Percentiles rank a stretch among this genome's conserved stretches.
Conservation (phyloP, 1,140 invertebrate genomes). For the Eulimnadia texana region DNA sequence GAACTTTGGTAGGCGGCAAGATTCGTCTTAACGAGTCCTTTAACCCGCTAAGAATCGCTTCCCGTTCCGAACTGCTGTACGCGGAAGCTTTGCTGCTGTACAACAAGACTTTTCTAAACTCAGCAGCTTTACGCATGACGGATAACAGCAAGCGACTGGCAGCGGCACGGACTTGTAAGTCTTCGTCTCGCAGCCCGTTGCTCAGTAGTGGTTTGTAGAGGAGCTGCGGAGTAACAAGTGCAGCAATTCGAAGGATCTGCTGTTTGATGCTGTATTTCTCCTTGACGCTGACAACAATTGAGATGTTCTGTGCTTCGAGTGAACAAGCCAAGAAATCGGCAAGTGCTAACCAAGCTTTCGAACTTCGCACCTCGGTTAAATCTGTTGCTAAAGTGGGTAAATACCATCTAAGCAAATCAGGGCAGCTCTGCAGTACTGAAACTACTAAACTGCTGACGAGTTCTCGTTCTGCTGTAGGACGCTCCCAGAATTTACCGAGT, state of each 20-base stretch:
- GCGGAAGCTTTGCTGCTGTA: not conserved
- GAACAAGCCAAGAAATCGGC: not conserved
- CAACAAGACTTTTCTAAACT: not conserved
- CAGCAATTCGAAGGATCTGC: slow-evolving; percentile 2
- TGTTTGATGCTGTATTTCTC: not conserved
- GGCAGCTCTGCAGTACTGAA: slow-evolving; percentile 47
- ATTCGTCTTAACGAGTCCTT: not conserved
- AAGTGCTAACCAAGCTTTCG: slow-evolving; percentile 1
- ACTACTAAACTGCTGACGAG: slow-evolving; percentile 45
- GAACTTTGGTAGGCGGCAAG: not conserved
- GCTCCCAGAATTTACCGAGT: slow-evolving; percentile 26
- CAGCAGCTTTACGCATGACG: not conserved
- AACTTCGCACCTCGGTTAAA: slow-evolving; percentile 28
- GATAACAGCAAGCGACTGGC: not conserved
- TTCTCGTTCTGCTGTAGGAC: slow-evolving; percentile 36
- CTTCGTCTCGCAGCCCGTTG: not conserved
- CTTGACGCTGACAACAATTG: slow-evolving; percentile 9
- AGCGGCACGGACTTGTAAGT: not conserved
- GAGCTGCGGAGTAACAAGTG: not conserved
- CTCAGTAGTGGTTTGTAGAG: slow-evolving; percentile 2
- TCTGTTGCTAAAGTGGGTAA: slow-evolving; percentile 39
- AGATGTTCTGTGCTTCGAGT: slow-evolving; percentile 7
- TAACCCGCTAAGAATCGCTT: not conserved
- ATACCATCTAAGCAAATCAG: slow-evolving; percentile 49
- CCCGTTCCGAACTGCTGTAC: slow-evolving; percentile 3